Conservation (phyloP, 1,140 invertebrate genomes). For the Oryctes rhinoceros region DNA sequence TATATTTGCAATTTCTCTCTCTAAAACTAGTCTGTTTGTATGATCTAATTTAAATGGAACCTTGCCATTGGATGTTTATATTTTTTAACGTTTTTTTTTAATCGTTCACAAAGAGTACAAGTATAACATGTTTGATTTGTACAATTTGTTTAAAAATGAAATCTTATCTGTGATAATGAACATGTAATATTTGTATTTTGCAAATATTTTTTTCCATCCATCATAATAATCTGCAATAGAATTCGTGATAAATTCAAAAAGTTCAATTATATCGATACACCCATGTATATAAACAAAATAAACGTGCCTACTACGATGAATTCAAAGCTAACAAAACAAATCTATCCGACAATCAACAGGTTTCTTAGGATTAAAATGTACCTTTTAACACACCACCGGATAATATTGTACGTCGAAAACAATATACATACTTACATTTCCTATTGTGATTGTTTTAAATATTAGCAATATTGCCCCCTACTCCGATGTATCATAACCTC, state of each 20-base stretch:
- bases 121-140: conserved; percentile 43
- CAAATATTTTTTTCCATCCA: conserved; percentile 15
- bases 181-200: conserved; percentile 42
- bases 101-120: conserved; percentile 29
- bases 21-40: conserved; percentile 29
- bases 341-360: conserved; percentile 19
- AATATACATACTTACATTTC: conserved; percentile 20
- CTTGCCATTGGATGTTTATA: conserved; percentile 38
- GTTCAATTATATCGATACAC: conserved; percentile 3
- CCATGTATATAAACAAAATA: conserved; percentile 22
- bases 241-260: background rate
- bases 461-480: conserved; percentile 19
- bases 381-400: conserved; percentile 24
- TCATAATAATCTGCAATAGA: background rate
- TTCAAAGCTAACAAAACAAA: background rate
- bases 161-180: conserved; percentile 43
- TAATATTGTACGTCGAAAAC: background rate
- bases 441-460: conserved; percentile 36
- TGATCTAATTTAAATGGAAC: conserved; percentile 23
- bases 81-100: conserved; percentile 4
- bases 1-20: conserved; percentile 21
- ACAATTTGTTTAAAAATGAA: conserved; percentile 41
- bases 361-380: conserved; percentile 35
- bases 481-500: conserved; percentile 56
- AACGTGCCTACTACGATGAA: background rate